Base-by-base conservation (phyloP, 1,140 invertebrate species). In the Drosophila asahinai region DNA sequence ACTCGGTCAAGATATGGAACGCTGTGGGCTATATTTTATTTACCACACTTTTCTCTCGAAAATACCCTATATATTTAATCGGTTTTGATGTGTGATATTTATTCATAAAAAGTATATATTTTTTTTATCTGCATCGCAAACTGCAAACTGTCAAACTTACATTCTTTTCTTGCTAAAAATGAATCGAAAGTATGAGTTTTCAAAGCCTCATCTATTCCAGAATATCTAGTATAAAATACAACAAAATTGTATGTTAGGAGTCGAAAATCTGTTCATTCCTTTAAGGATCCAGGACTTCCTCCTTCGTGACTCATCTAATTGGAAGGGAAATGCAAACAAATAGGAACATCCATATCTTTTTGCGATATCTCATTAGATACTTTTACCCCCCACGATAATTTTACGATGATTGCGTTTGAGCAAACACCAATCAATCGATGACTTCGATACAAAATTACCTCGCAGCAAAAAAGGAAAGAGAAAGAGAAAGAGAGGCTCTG, bases 371-470 rank as follows among this genome's bases (percentile, higher is more conserved):
- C 55, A 73, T 73, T 73, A 38, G 71, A 52, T 72, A 70, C 54
- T 25, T 57, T 57, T 57, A 57, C 38, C 70, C 66, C 52, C 48
- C 66, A 19, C 54, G 27, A 51, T 47, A 48, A 61, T 73, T 72
- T 73, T 11, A 61, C 67, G 67, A 52, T 71, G 67, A 71, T 71
- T 67, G 65, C 65, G 60, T 40, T 38, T 43, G 25, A 43, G 43
- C 47, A 72, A 73, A 59, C 70, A 73, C 15, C 70, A 72, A 73
- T 73, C 47, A 73, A 72, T 73, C 68, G 67, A 73, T 73, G 54
- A 61, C 38, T 73, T 73, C 52, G 67, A 61, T 60, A 52, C 30
- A 8, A 42, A 71, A 42, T 40, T 59, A n/a, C 38, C 36, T 11
- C 4, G n/a, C 36, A 25, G 40, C 36, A 38, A 27, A 57, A 57